A percentile compares a stretch with the other conserved stretches of the same genome.
Evolutionary conservation across 1,140 invertebrate species (phyloP).

Genomic region (Mya arenaria): DNA sequence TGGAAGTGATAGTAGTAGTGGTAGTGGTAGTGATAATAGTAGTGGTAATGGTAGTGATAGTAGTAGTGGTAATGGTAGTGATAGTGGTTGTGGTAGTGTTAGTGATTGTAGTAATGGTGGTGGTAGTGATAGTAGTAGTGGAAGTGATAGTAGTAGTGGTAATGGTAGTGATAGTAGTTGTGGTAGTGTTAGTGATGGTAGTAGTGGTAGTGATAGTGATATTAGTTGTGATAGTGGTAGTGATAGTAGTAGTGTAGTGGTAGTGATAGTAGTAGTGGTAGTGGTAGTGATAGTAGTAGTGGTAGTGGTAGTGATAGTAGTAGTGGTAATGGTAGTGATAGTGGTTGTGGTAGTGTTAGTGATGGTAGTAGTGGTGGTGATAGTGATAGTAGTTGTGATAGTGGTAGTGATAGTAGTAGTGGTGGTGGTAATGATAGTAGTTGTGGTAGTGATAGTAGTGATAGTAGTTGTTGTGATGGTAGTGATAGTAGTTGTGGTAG

Average conservation of each 20-base stretch:
- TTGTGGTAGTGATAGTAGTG: constrained; percentile 9
- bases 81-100: too few species aligned
- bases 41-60: too few species aligned
- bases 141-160: too few species aligned
- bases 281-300: constrained; percentile 48
- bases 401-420: constrained; percentile 26
- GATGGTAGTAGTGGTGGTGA: constrained; percentile 35
- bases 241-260: neutral
- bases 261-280: constrained; percentile 40
- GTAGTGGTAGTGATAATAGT: too few species aligned
- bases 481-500: constrained; percentile 42
- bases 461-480: neutral
- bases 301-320: constrained; percentile 52
- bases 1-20: too few species aligned
- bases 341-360: constrained; percentile 35
- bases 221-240: constrained; percentile 41
- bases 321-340: constrained; percentile 43
- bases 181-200: too few species aligned
- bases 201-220: constrained; percentile 24
- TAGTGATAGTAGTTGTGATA: constrained; percentile 41
- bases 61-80: too few species aligned
- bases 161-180: too few species aligned
- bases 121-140: too few species aligned
- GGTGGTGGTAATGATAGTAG: constrained; percentile 13
- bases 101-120: too few species aligned